Conservation (phyloP, 2,113 vertebrate genomes). For the Recurvirostra avosetta region DNA sequence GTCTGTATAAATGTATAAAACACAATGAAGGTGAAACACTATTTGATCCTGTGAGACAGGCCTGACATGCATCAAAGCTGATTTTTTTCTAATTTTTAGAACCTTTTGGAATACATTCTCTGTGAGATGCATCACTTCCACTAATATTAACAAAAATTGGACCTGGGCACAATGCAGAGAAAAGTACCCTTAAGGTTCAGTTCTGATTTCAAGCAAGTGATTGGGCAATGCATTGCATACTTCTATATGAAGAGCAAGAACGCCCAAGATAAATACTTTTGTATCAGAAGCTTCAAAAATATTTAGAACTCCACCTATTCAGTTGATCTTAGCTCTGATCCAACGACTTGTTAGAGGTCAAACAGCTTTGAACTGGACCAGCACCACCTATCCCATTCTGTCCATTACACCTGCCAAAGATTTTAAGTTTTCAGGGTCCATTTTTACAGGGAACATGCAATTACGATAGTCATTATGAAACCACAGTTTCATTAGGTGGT, state of each 20-base stretch:
- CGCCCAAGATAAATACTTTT: background rate
- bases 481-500: background rate
- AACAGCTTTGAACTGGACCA: background rate
- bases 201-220: background rate
- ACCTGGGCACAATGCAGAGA: background rate
- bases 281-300: background rate
- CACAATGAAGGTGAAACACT: background rate
- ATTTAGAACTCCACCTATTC: background rate
- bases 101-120: background rate
- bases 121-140: background rate
- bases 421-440: background rate
- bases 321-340: background rate
- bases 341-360: background rate
- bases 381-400: background rate
- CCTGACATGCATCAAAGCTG: background rate
- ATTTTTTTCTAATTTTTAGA: background rate
- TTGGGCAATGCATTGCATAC: background rate
- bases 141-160: background rate
- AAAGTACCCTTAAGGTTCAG: background rate
- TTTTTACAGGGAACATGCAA: background rate
- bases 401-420: background rate
- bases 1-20: background rate
- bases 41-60: background rate
- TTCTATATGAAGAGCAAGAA: background rate
- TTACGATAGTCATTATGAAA: background rate